These are phyloP conservation scores for Lithosia quadra DNA, from an alignment of 2,888 invertebrate genomes.

Conservation along the genomic window DNA sequence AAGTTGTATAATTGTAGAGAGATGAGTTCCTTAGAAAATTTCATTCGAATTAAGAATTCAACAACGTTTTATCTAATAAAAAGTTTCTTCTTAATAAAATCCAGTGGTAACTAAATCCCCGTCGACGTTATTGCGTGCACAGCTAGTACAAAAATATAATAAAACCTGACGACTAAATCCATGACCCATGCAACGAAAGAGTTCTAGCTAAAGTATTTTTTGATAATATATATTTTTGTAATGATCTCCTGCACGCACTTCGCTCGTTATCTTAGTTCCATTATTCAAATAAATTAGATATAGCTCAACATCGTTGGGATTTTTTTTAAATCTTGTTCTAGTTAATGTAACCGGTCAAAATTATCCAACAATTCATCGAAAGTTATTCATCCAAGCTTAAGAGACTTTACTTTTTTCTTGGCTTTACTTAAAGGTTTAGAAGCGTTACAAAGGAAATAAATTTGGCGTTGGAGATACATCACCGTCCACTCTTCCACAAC, in stretches of 20 bases:
- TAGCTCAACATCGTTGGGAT: not conserved
- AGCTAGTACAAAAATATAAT: not conserved
- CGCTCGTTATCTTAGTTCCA: slow-evolving; percentile 2
- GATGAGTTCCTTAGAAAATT: not conserved
- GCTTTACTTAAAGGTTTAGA: too few relatives aligned
- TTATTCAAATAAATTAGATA: not conserved
- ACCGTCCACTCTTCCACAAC: too few relatives aligned
- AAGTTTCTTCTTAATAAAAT: not conserved
- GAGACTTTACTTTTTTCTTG: too few relatives aligned
- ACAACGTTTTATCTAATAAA: too few relatives aligned
- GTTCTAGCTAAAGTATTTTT: not conserved
- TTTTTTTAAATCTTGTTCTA: not conserved
- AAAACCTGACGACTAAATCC: not conserved
- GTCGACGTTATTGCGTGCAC: too few relatives aligned
- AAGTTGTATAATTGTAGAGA: not conserved
- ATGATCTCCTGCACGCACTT: not conserved
- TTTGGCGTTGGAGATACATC: too few relatives aligned
- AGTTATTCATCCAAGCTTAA: too few relatives aligned
- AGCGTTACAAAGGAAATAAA: too few relatives aligned
- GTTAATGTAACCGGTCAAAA: not conserved
- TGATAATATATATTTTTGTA: not conserved
- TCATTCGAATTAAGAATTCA: not conserved
- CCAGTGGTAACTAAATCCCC: too few relatives aligned
- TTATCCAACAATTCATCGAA: too few relatives aligned
- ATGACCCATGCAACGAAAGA: not conserved